Percentiles rank a stretch among this genome's conserved stretches.
These are phyloP conservation scores for Phalanger gymnotis DNA, from an alignment of 2,797 vertebrate genomes.

Conservation along the genomic window DNA sequence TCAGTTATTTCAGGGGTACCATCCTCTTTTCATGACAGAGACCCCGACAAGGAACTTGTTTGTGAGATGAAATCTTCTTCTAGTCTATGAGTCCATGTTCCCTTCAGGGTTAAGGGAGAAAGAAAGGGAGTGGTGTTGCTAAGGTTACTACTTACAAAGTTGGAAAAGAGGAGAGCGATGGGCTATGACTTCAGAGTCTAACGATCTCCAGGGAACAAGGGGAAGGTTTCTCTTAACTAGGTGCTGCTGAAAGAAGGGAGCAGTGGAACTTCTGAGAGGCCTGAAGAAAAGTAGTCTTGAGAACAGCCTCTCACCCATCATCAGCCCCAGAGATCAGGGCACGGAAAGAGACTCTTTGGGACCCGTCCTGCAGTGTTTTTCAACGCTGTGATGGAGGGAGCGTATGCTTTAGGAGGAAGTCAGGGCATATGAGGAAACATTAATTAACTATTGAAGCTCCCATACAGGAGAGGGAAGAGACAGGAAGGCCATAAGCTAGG, in stretches of 20 bases:
- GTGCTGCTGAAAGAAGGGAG: background rate
- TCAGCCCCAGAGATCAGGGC: background rate
- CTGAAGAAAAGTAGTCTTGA: background rate
- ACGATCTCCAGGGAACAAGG: background rate
- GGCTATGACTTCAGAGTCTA: background rate
- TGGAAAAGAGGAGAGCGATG: background rate
- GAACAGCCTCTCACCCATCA: background rate
- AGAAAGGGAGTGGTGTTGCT: background rate
- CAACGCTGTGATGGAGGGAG: background rate
- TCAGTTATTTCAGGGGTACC: background rate
- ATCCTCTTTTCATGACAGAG: background rate
- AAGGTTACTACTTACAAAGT: background rate
- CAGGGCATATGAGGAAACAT: background rate
- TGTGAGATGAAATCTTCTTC: background rate
- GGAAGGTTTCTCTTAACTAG: background rate
- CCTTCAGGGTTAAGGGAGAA: background rate
- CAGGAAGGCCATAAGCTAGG: background rate
- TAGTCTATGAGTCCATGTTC: background rate
- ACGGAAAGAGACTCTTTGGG: background rate
- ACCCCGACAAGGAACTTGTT: background rate
- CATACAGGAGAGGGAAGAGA: background rate
- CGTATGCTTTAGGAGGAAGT: background rate
- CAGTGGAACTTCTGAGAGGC: background rate
- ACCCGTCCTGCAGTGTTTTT: background rate
- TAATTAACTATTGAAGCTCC: background rate